Evolutionary conservation across 2,113 vertebrate genomes (phyloP).

Genomic region (Coturnix japonica): DNA sequence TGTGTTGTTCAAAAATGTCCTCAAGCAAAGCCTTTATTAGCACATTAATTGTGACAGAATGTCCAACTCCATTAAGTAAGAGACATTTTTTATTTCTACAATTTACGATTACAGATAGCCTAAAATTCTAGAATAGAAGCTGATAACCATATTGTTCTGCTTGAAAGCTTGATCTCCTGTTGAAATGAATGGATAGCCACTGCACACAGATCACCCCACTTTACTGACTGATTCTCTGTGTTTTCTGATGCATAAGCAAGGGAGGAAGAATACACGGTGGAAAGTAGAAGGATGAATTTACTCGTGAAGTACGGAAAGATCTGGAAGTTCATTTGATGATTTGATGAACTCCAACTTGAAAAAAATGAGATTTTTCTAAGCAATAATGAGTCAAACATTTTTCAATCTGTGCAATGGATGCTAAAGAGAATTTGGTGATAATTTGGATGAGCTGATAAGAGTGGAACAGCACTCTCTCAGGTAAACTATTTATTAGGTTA

Average conservation of each 20-base stretch:
- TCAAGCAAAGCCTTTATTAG: constrained; percentile 57
- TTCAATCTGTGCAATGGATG: neutral
- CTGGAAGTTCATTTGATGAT: neutral
- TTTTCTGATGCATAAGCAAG: neutral
- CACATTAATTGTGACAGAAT: constrained; percentile 45
- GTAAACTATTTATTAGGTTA: neutral
- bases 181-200: neutral
- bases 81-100: constrained; percentile 44
- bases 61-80: constrained; percentile 44
- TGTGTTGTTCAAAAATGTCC: constrained; percentile 35
- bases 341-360: neutral
- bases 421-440: neutral
- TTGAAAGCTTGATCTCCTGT: neutral
- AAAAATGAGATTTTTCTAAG: neutral
- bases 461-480: neutral
- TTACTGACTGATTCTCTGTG: neutral
- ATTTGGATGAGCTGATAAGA: neutral
- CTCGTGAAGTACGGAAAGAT: neutral
- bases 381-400: neutral
- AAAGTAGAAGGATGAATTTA: neutral
- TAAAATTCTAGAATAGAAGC: constrained; percentile 25
- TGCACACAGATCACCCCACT: neutral
- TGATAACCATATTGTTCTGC: neutral
- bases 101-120: neutral
- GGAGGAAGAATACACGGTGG: neutral